Evolutionary conservation across 2,113 vertebrate genomes (phyloP).

Genomic region (Campylomormyrus tamandua): DNA sequence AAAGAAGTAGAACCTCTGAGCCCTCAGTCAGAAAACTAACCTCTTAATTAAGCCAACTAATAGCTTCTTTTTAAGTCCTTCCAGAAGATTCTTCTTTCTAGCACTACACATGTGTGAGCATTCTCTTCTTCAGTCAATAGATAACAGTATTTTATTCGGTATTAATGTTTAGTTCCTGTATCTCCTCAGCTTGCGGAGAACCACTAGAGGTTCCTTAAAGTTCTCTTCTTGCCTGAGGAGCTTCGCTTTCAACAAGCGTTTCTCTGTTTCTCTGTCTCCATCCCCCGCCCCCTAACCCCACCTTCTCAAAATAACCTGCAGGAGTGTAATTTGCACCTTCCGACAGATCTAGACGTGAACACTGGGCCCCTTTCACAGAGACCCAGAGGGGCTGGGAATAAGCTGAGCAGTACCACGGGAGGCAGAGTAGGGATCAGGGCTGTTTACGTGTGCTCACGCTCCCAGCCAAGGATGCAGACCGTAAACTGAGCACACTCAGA

Average conservation of each 20-base stretch:
- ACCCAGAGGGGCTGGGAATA: background rate
- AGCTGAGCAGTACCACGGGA: background rate
- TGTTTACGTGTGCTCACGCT: background rate
- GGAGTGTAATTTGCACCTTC: constrained; percentile 4
- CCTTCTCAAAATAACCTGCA: constrained; percentile 13
- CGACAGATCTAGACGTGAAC: background rate
- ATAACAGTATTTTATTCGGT: background rate
- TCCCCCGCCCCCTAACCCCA: background rate
- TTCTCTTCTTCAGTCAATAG: background rate
- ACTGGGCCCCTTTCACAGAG: constrained; percentile 6
- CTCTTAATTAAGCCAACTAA: background rate
- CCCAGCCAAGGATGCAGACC: background rate
- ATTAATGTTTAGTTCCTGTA: background rate
- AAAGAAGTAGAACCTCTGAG: background rate
- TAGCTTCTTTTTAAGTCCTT: background rate
- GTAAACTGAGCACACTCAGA: background rate
- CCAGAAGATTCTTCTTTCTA: background rate
- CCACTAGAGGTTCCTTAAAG: background rate
- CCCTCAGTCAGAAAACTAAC: background rate
- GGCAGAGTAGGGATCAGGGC: background rate
- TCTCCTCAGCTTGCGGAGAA: background rate
- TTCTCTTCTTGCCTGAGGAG: background rate
- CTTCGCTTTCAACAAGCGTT: background rate
- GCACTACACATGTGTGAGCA: background rate
- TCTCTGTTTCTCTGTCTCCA: background rate